Conservation (phyloP, 1,140 invertebrate species). For the Caenorhabditis briggsae region DNA sequence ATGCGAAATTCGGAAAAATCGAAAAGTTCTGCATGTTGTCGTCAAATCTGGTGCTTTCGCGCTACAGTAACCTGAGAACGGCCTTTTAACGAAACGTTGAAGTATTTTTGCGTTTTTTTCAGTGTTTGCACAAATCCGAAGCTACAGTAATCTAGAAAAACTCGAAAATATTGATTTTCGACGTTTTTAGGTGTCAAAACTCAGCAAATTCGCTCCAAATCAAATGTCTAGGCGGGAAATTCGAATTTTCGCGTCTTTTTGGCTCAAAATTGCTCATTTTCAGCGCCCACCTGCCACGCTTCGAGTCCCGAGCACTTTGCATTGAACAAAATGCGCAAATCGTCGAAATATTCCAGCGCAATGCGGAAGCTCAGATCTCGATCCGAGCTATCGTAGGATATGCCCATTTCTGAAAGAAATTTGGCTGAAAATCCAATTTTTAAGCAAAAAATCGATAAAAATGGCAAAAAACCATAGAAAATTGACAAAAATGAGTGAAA, state of each 20-base stretch:
- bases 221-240: no score
- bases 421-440: neutral
- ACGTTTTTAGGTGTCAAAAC: no score
- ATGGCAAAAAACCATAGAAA: no score
- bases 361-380: slow-evolving; percentile 37
- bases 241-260: no score
- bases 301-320: slow-evolving; percentile 33
- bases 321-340: slow-evolving; percentile 14
- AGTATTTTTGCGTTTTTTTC: neutral
- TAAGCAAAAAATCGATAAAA: neutral
- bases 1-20: no score
- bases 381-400: slow-evolving; percentile 21
- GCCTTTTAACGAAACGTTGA: neutral
- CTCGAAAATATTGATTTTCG: no score
- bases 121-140: neutral
- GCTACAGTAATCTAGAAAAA: neutral
- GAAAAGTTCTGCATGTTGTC: no score
- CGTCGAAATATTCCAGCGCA: slow-evolving; percentile 41
- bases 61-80: no score
- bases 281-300: slow-evolving; percentile 18
- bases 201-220: no score
- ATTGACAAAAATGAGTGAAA: neutral
- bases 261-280: neutral
- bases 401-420: neutral
- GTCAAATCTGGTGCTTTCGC: no score